A percentile compares a stretch with the other conserved stretches of the same genome.
These are phyloP conservation scores for Platichthys flesus DNA, from an alignment of 2,113 vertebrate species.

Conservation along the genomic window DNA sequence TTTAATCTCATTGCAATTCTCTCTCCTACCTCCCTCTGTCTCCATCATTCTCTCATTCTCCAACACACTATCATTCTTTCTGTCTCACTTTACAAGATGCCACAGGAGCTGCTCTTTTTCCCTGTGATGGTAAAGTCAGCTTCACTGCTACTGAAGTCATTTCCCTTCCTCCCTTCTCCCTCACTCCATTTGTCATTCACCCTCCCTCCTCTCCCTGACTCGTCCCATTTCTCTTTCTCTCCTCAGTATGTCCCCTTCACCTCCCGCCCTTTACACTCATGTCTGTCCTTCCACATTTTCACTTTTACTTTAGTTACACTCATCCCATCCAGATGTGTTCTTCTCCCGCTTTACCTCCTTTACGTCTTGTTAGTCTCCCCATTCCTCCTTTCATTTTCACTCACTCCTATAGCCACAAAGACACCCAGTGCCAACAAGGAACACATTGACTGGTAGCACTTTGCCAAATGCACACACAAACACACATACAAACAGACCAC, in stretches of 20 bases:
- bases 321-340: constrained; percentile 11
- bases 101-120: neutral
- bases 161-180: constrained; percentile 35
- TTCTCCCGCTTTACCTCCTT: constrained; percentile 37
- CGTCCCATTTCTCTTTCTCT: constrained; percentile 6
- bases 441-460: constrained; percentile 49
- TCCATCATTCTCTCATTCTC: constrained; percentile 3
- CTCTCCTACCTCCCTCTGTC: neutral
- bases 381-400: constrained; percentile 13
- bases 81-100: constrained; percentile 31
- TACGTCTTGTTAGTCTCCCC: constrained; percentile 48
- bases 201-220: constrained; percentile 26
- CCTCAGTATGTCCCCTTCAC: constrained; percentile 31
- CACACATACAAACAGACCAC: constrained; percentile 33
- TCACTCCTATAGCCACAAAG: constrained; percentile 31
- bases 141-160: constrained; percentile 50
- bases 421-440: constrained; percentile 33
- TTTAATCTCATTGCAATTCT: neutral
- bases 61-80: constrained; percentile 19
- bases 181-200: constrained; percentile 57
- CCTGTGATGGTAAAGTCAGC: constrained; percentile 33
- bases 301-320: constrained; percentile 42
- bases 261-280: constrained; percentile 39
- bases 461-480: constrained; percentile 18
- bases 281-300: constrained; percentile 29